Percentiles rank a stretch among this genome's conserved stretches.
These are phyloP conservation scores for Drosophila crucigera DNA, from an alignment of 2,888 invertebrate species.

Conservation along the genomic window DNA sequence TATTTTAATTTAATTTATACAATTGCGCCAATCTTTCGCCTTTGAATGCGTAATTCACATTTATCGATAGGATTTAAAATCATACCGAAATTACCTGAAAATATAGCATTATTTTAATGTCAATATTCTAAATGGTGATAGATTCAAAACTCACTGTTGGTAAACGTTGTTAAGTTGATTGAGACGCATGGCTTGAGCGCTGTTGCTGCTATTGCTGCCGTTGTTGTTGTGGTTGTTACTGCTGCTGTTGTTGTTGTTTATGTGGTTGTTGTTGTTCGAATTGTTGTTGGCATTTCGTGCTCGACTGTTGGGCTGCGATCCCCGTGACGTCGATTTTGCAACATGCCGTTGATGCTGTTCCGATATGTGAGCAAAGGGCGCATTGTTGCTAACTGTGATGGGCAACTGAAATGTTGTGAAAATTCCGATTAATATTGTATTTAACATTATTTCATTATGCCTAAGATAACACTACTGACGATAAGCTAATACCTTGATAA, in stretches of 20 bases:
- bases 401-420: conserved; percentile 71
- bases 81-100: conserved; percentile 18
- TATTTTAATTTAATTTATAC: conserved; percentile 16
- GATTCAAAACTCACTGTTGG: conserved; percentile 56
- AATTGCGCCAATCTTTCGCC: conserved; percentile 2
- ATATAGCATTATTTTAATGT: neutral
- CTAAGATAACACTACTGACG: neutral
- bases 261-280: conserved; percentile 22
- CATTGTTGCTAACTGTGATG: conserved; percentile 68
- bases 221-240: conserved; percentile 27
- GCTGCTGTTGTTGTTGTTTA: conserved; percentile 32
- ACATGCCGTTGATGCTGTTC: conserved; percentile 63
- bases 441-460: neutral
- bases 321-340: conserved; percentile 56
- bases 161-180: conserved; percentile 65
- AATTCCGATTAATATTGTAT: neutral
- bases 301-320: conserved; percentile 36
- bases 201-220: conserved; percentile 35
- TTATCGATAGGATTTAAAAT: neutral
- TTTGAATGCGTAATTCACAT: neutral
- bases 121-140: neutral
- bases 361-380: conserved; percentile 51
- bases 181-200: conserved; percentile 54
- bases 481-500: neutral
- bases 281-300: conserved; percentile 29